Percentiles rank a stretch among this genome's conserved stretches.
Evolutionary conservation across 2,797 vertebrate genomes (phyloP).

Genomic region (Danio kyathit): DNA sequence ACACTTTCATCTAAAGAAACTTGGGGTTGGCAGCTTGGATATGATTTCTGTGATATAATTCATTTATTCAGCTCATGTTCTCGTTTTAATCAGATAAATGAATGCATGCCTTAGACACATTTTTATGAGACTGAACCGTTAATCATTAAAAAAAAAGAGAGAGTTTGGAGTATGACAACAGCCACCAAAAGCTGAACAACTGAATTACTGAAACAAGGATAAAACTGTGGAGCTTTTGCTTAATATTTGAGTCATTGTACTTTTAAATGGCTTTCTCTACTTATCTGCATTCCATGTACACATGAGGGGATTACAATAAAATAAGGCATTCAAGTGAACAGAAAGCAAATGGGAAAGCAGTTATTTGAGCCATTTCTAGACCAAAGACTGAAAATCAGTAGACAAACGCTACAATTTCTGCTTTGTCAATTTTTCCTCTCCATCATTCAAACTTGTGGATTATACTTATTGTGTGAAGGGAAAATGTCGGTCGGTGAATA

Average conservation of each 20-base stretch:
- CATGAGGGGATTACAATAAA: not conserved
- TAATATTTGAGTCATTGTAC: not conserved
- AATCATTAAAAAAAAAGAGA: not conserved
- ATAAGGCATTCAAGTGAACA: not conserved
- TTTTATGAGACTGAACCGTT: not conserved
- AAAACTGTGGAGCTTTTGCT: not conserved
- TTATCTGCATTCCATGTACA: not conserved
- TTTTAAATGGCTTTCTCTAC: conserved; percentile 3
- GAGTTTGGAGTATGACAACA: not conserved
- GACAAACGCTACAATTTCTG: not conserved
- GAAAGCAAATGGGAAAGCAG: not conserved
- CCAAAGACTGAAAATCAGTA: not conserved
- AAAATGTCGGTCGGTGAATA: not conserved
- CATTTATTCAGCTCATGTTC: not conserved
- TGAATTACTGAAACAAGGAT: not conserved
- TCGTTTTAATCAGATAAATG: not conserved
- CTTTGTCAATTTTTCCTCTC: not conserved
- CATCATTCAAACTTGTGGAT: not conserved
- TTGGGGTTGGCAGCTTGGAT: not conserved
- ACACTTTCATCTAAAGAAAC: no score
- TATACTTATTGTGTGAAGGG: not conserved
- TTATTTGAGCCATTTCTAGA: not conserved
- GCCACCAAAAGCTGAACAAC: not conserved
- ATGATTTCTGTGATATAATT: not conserved
- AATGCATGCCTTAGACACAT: not conserved